Conservation (phyloP, 2,113 vertebrate genomes). For the Neolamprologus fasciatus region DNA sequence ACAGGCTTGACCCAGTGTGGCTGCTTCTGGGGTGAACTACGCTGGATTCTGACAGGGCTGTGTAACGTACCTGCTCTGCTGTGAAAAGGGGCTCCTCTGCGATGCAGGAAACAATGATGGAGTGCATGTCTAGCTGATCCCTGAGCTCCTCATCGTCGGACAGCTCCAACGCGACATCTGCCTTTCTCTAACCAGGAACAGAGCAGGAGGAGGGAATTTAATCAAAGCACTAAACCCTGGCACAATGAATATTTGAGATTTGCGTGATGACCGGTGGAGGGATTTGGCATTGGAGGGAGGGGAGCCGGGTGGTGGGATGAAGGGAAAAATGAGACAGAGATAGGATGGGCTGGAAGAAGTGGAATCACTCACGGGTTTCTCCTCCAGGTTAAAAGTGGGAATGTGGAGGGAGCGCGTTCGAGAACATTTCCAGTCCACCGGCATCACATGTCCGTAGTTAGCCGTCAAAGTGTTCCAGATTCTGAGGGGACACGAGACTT, state of each 20-base stretch:
- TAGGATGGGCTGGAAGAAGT: not conserved
- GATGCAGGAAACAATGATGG: conserved; percentile 91
- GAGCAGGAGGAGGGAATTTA: conserved; percentile 5
- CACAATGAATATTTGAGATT: conserved; percentile 37
- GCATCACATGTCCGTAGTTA: conserved; percentile 85
- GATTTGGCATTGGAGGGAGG: not conserved
- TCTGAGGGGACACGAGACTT: conserved; percentile 50
- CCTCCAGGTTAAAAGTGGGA: conserved; percentile 78
- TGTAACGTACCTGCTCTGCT: conserved; percentile 84
- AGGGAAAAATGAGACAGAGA: conserved; percentile 4
- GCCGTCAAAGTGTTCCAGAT: conserved; percentile 89
- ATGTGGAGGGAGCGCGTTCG: conserved; percentile 79
- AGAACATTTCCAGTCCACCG: conserved; percentile 88
- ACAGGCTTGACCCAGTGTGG: not conserved
- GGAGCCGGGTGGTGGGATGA: not conserved
- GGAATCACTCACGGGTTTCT: conserved; percentile 77
- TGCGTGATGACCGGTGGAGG: not conserved
- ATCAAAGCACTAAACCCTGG: conserved; percentile 33
- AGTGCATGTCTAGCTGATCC: conserved; percentile 94
- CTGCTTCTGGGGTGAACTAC: not conserved
- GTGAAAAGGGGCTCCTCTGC: conserved; percentile 90
- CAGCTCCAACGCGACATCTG: conserved; percentile 74
- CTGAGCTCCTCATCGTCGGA: conserved; percentile 92
- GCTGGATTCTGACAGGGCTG: not conserved
- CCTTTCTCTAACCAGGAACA: conserved; percentile 63